Evolutionary conservation across 2,113 vertebrate genomes (phyloP), one percentile per base, ranked within the genome.

Genomic region (Eudorcas thomsonii): DNA sequence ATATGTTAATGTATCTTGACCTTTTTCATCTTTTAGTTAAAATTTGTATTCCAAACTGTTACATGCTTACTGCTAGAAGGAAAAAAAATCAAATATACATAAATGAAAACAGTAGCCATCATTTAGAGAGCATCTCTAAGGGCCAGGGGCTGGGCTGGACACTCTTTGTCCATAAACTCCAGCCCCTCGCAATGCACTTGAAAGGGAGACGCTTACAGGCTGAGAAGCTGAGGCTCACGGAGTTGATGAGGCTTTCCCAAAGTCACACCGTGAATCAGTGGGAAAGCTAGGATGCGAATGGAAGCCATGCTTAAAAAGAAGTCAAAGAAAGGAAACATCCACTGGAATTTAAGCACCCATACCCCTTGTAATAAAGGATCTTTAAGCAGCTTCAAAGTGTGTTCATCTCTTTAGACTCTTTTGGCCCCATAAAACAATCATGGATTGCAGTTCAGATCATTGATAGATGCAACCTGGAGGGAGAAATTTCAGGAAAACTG

Each of bases 371-470:
- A 98, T 88, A 96, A 1, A 87, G 89, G 78, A 52, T 59, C 78
- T 95, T 81, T 52, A 94, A 93, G 92, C 94, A 95, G 84, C 97
- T 98, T 98, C 96, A 97, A 96, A 90, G 87, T 28, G 39, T 95
- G 89, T 96, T 98, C 3, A 9, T 88, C 85, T 98, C 96, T 94
- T 96, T 81, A 94, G 62, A 91, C 43, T 50, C 77, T 84, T 36
- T 91, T 78, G n/a, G 39, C 55, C 71, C 91, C 89, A 15, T 87
- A 54, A 83, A 98, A 96, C 85, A 96, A 89, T 97, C 96, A 13
- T 80, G 97, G 98, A 39, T 94, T 88, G 33, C 59, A 96, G n/a
- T 92, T 59, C 93, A 33, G 96, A 82, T 96, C 85, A 62, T 8
- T 96, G 81, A 59, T 48, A 90, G 87, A 74, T 50, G 90, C 48